Conservation (phyloP, 1,140 invertebrate genomes). For the Brachionus plicatilis region DNA sequence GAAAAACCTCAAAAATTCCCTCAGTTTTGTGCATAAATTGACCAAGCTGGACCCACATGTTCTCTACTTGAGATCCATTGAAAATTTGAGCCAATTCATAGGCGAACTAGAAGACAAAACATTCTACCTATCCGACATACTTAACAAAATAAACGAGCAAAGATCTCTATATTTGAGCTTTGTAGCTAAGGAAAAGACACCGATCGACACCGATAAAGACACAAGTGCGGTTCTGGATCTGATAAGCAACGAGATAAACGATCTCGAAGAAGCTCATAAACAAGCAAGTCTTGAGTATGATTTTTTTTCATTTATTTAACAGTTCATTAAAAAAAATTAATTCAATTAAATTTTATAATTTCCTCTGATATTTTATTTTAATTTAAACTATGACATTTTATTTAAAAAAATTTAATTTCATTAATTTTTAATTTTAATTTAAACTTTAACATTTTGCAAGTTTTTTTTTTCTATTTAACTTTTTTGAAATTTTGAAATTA, state of each 20-base stretch:
- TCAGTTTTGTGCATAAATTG: background rate
- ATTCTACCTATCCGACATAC: background rate
- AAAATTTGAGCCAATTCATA: background rate
- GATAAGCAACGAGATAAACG: background rate
- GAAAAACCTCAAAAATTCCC: background rate
- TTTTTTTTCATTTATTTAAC: background rate
- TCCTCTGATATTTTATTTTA: no score
- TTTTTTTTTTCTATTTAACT: no score
- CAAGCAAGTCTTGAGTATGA: background rate
- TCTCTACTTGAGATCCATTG: background rate
- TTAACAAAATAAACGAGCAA: slow-evolving; percentile 1
- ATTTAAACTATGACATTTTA: no score
- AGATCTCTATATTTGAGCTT: background rate
- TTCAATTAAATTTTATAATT: background rate
- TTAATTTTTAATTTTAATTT: no score
- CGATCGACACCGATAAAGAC: slow-evolving; percentile 51
- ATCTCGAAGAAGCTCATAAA: slow-evolving; percentile 12
- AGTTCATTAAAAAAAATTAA: background rate
- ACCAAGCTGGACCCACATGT: background rate
- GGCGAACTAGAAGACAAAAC: background rate
- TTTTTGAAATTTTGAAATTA: no score
- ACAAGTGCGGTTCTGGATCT: background rate
- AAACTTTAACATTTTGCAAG: no score
- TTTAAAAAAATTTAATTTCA: no score
- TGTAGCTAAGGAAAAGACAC: slow-evolving; percentile 29